Percentiles rank a stretch among this genome's conserved stretches.
These are phyloP conservation scores for Apomyelois bistriatella DNA, from an alignment of 2,888 invertebrate genomes.

Conservation along the genomic window DNA sequence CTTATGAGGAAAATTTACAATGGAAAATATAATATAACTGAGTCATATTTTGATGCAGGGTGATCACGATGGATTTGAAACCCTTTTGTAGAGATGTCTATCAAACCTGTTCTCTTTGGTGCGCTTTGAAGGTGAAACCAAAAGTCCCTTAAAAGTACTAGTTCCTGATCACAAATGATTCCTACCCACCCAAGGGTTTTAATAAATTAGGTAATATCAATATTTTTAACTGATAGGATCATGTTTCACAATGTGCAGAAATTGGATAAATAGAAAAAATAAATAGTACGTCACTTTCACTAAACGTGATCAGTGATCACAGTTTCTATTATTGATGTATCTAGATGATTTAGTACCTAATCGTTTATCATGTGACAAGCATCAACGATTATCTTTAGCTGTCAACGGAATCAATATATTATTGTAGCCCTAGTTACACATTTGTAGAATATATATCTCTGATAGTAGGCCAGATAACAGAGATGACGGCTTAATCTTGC, in stretches of 20 bases:
- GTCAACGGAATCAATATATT: slow-evolving; percentile 62
- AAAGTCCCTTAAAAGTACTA: too few relatives aligned
- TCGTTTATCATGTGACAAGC: slow-evolving; percentile 45
- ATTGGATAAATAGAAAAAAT: too few relatives aligned
- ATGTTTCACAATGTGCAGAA: too few relatives aligned
- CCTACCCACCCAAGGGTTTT: too few relatives aligned
- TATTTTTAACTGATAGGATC: too few relatives aligned
- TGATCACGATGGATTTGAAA: too few relatives aligned
- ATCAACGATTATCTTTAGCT: slow-evolving; percentile 51
- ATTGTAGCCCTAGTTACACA: slow-evolving; percentile 58
- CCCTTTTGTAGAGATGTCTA: too few relatives aligned
- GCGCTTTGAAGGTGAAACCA: too few relatives aligned
- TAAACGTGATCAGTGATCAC: not conserved
- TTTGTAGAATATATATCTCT: slow-evolving; percentile 54
- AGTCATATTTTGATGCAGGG: not conserved
- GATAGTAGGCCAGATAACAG: slow-evolving; percentile 66
- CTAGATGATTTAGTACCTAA: slow-evolving; percentile 6
- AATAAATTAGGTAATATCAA: too few relatives aligned
- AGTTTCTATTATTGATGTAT: slow-evolving; percentile 3
- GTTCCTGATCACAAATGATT: too few relatives aligned
- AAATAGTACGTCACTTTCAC: not conserved
- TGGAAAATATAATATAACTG: not conserved
- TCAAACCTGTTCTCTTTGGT: too few relatives aligned
- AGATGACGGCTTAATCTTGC: slow-evolving; percentile 76
- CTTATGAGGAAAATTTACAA: slow-evolving; percentile 15